Conservation (phyloP, 2,113 vertebrate species). For the Rhipidura dahli region DNA sequence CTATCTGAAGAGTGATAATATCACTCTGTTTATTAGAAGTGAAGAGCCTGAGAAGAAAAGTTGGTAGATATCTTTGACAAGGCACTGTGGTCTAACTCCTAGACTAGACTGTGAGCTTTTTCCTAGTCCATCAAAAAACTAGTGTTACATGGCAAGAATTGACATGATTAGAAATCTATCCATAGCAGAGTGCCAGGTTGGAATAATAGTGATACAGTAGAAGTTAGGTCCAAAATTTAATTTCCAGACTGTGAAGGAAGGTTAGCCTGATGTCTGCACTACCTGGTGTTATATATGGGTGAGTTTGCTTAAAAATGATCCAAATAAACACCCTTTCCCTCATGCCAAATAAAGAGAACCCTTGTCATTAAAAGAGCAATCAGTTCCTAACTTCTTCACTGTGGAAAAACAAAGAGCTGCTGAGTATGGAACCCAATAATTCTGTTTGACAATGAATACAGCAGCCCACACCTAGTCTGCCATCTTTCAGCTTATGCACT, state of each 20-base stretch:
- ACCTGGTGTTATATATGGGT: accelerated
- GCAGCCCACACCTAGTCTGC: neutral
- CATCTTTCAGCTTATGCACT: neutral
- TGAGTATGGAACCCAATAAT: neutral
- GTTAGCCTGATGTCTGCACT: neutral
- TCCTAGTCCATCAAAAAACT: neutral
- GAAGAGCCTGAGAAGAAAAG: neutral
- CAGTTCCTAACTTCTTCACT: accelerated
- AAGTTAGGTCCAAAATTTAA: neutral
- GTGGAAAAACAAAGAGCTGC: neutral
- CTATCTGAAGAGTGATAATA: neutral
- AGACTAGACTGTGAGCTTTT: no score
- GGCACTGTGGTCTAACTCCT: neutral
- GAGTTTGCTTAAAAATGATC: neutral
- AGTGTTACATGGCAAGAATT: neutral
- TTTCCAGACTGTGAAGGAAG: neutral
- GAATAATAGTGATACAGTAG: neutral
- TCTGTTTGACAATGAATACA: neutral
- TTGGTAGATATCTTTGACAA: neutral
- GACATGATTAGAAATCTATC: neutral
- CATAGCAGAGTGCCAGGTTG: neutral
- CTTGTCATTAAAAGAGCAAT: neutral
- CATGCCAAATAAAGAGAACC: neutral
- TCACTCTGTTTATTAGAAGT: neutral
- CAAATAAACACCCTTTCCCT: neutral